These are phyloP conservation scores for Bombyx mandarina DNA, from an alignment of 1,140 invertebrate genomes.

Conservation along the genomic window DNA sequence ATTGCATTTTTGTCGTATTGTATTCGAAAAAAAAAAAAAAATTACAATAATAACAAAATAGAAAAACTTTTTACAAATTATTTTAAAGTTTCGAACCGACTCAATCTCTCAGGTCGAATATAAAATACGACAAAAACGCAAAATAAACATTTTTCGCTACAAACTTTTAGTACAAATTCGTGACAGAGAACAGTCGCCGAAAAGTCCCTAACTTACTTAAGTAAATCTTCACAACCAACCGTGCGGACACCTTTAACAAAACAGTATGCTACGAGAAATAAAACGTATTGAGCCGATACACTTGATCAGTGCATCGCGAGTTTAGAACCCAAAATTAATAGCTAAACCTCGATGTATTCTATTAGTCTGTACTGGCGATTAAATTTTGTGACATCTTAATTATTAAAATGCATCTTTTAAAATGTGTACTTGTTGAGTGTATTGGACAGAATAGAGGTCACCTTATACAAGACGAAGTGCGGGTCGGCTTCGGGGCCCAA, in stretches of 20 bases:
- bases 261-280: slow-evolving; percentile 40
- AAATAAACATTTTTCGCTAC: slow-evolving; percentile 40
- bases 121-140: slow-evolving; percentile 5
- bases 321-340: slow-evolving; percentile 49
- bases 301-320: slow-evolving; percentile 42
- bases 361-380: slow-evolving; percentile 54
- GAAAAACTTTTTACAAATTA: slow-evolving; percentile 18
- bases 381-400: slow-evolving; percentile 60
- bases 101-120: slow-evolving; percentile 6
- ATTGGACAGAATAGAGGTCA: slow-evolving; percentile 61
- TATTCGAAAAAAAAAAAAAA: slow-evolving; percentile 8
- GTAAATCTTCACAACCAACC: slow-evolving; percentile 70
- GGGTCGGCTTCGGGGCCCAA: slow-evolving; percentile 10
- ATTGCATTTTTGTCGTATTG: slow-evolving; percentile 23
- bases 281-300: slow-evolving; percentile 42
- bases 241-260: slow-evolving; percentile 64
- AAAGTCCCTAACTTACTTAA: slow-evolving; percentile 66
- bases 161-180: slow-evolving; percentile 40
- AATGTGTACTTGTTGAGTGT: slow-evolving; percentile 51
- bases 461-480: slow-evolving; percentile 41
- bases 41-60: neutral
- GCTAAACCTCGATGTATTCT: slow-evolving; percentile 35
- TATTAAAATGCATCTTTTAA: slow-evolving; percentile 47
- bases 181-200: slow-evolving; percentile 49
- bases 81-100: neutral